Evolutionary conservation across 2,888 invertebrate genomes (phyloP).

Genomic region (Eupithecia exiguata): DNA sequence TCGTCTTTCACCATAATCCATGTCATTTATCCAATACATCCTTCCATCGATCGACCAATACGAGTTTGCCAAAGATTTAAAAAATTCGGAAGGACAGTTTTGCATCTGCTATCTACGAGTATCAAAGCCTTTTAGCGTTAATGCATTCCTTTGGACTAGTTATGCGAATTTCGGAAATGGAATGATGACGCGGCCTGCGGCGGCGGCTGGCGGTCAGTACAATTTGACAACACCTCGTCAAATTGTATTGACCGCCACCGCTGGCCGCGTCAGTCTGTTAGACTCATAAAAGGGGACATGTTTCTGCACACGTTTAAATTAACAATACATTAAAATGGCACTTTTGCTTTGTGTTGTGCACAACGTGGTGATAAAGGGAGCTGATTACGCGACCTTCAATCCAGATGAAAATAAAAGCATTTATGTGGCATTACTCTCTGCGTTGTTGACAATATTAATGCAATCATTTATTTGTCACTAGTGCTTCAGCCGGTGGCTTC

Average conservation of each 20-base stretch:
- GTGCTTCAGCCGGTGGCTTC: not conserved
- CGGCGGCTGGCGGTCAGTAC: too few relatives aligned
- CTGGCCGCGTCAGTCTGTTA: too few relatives aligned
- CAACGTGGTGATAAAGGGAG: slow-evolving; percentile 56
- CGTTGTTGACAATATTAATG: not conserved
- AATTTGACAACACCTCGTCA: too few relatives aligned
- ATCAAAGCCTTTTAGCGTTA: too few relatives aligned
- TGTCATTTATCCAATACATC: too few relatives aligned
- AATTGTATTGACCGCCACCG: too few relatives aligned
- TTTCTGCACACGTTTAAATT: not conserved
- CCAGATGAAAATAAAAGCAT: slow-evolving; percentile 51
- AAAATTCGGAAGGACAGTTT: not conserved
- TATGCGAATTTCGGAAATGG: too few relatives aligned
- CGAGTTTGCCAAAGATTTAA: not conserved
- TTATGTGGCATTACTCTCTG: slow-evolving; percentile 35
- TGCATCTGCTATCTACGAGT: not conserved
- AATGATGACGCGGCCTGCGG: too few relatives aligned
- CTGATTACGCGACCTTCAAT: slow-evolving; percentile 58
- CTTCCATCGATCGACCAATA: too few relatives aligned
- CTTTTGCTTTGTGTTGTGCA: slow-evolving; percentile 55
- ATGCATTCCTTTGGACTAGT: too few relatives aligned
- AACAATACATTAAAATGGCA: not conserved
- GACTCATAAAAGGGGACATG: not conserved
- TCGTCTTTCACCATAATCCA: too few relatives aligned
- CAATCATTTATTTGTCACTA: not conserved